phyloP scores from a whole-genome alignment of 2,888 invertebrate genomes.

The Cetonia aurata region DNA sequence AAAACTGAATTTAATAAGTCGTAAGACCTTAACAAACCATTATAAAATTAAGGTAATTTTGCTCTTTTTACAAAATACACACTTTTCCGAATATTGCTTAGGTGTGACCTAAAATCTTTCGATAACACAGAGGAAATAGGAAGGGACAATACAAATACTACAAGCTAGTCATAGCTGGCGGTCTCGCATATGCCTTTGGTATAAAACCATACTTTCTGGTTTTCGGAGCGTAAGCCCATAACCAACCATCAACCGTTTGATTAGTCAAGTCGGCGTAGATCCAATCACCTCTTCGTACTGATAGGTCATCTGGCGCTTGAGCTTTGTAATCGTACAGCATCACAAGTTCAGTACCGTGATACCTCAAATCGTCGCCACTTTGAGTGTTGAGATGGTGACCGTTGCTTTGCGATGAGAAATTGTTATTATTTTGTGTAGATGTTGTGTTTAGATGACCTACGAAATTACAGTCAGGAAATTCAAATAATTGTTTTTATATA shows the following conservation, averaged over 20 bases:
- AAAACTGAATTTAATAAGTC: no score
- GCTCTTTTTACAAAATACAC: no score
- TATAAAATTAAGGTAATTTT: no score
- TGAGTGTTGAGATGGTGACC: conserved; percentile 59
- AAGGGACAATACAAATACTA: conserved; percentile 60
- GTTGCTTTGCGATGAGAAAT: conserved; percentile 58
- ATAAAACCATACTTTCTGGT: conserved; percentile 94
- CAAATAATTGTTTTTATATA: background rate
- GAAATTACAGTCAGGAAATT: conserved; percentile 7
- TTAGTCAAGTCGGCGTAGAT: conserved; percentile 94
- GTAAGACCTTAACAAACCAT: no score
- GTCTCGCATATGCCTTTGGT: conserved; percentile 93
- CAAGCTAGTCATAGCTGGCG: conserved; percentile 91
- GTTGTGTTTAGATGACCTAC: conserved; percentile 67
- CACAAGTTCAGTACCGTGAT: conserved; percentile 91
- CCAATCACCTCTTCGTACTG: conserved; percentile 93
- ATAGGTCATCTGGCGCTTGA: conserved; percentile 93
- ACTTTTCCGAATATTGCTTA: no score
- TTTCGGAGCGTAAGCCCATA: conserved; percentile 95
- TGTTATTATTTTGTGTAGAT: conserved; percentile 59
- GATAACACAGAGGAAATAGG: no score
- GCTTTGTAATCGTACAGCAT: conserved; percentile 97
- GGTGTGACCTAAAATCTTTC: no score
- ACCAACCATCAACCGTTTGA: conserved; percentile 95
- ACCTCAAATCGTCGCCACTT: conserved; percentile 76